These are phyloP conservation scores for Trididemnum nubilum DNA, from an alignment of 23 tunicate genomes.

Conservation along the genomic window DNA sequence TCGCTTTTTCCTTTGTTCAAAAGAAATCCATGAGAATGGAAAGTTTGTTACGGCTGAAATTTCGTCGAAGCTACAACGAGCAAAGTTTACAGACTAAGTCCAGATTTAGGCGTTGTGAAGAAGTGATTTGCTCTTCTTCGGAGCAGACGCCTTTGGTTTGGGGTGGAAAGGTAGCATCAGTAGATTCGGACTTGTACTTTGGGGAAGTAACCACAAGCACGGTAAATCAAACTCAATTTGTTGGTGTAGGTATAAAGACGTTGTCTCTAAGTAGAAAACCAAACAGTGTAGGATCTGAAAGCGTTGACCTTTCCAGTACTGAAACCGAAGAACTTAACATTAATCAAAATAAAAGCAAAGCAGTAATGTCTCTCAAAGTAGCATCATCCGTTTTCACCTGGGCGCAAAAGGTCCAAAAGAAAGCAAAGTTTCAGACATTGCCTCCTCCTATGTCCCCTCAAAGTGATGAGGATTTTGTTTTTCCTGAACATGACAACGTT, in stretches of 20 bases:
- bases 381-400: conserved; percentile 3
- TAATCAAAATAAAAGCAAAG: too few relatives aligned
- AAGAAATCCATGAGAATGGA: neutral
- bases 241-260: too few relatives aligned
- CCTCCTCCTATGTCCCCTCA: neutral
- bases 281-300: neutral
- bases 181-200: too few relatives aligned
- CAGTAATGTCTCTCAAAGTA: neutral
- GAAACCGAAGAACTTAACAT: neutral
- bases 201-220: too few relatives aligned
- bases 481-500: neutral
- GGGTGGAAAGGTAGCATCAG: too few relatives aligned
- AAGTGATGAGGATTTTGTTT: neutral
- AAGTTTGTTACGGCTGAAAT: neutral
- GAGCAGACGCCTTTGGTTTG: too few relatives aligned
- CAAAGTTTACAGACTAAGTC: neutral
- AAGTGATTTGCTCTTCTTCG: neutral
- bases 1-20: neutral
- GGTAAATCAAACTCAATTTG: too few relatives aligned
- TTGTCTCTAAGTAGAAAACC: too few relatives aligned
- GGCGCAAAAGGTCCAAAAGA: conserved; percentile 25
- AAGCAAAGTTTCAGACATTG: conserved; percentile 2
- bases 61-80: neutral
- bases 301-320: neutral
- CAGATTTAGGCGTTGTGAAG: neutral